Base-by-base conservation (phyloP, 2,113 vertebrate genomes). In the Centrocercus urophasianus region DNA sequence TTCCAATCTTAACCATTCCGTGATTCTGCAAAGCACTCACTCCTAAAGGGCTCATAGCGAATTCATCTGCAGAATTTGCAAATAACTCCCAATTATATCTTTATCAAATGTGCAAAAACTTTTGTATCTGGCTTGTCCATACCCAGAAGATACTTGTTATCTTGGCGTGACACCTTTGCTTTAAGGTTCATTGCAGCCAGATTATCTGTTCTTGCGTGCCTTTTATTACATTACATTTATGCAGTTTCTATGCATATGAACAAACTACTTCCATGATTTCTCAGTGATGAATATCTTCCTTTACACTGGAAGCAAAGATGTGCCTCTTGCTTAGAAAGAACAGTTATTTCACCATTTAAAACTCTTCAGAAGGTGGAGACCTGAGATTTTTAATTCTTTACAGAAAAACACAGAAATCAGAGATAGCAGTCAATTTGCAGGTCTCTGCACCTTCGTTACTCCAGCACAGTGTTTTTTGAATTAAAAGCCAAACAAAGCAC, bases 171-270 rank as follows among this genome's bases (percentile, higher is more conserved):
- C 40, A 74, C 8, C 1, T 25, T 93, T 93, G 28, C 82, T 87
- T 79, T 79, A 88, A 89, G 57, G 71, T 70, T n/a, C 76, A 5
- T 24, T 6, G 43, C 78, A 94, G 92, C 93, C 91, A 93, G 77
- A 83, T 64, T 40, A 85, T 95, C 91, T 91, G 81, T 54, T 93
- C 10, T 79, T 76, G 24, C 48, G 2, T 73, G 63, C 8, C 74
- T 89, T 95, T 88, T 93, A 93, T 91, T 95, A 14, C 74, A 92
- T 96, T 95, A 89, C 13, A 65, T 69, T 83, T 79, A 91, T 89
- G 48, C 59, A 95, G 94, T 88, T 91, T 94, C 32, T 83, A 43
- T 88, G 34, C n/a, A 50, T 14, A 86, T 72, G 69, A 90, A 71
- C 60, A 67, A 91, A 67, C 42, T 66, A 71, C 21, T 16, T 88